Evolutionary conservation across 2,888 invertebrate species (phyloP).

Genomic region (Ophonus ardosiacus): DNA sequence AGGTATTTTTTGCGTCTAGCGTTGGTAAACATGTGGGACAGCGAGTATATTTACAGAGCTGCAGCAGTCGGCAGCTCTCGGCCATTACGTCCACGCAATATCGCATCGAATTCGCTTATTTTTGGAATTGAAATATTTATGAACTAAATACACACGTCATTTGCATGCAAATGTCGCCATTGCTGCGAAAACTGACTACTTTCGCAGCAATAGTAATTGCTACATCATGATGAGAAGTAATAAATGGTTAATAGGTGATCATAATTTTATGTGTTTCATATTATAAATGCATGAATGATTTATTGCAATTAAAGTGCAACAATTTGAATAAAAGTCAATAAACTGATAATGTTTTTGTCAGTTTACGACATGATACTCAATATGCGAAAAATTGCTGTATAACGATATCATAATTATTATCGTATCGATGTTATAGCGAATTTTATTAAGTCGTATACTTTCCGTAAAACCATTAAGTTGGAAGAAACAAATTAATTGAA

Average conservation of each 20-base stretch:
- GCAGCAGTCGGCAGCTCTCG: not conserved
- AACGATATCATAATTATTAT: not conserved
- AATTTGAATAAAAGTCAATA: not conserved
- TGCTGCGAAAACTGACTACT: not conserved
- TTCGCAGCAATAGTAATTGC: not conserved
- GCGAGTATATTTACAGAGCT: constrained; percentile 17
- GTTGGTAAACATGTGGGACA: constrained; percentile 32
- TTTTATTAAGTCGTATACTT: not conserved
- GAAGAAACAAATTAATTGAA: no score
- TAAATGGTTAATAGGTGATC: not conserved
- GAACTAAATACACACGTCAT: constrained; percentile 20
- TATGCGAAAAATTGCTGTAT: not conserved
- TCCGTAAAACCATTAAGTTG: not conserved
- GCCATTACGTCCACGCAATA: constrained; percentile 44
- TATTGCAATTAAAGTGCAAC: not conserved
- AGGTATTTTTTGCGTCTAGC: constrained; percentile 1
- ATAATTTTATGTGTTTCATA: not conserved
- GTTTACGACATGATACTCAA: not conserved
- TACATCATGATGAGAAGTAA: not conserved
- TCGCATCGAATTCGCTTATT: constrained; percentile 20
- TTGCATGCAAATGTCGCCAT: constrained; percentile 2
- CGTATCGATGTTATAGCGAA: not conserved
- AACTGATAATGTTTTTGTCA: not conserved
- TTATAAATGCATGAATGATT: not conserved
- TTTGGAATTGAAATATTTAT: constrained; percentile 30